phyloP scores from a whole-genome alignment of 2,113 vertebrate species.

The Gavialis gangeticus region DNA sequence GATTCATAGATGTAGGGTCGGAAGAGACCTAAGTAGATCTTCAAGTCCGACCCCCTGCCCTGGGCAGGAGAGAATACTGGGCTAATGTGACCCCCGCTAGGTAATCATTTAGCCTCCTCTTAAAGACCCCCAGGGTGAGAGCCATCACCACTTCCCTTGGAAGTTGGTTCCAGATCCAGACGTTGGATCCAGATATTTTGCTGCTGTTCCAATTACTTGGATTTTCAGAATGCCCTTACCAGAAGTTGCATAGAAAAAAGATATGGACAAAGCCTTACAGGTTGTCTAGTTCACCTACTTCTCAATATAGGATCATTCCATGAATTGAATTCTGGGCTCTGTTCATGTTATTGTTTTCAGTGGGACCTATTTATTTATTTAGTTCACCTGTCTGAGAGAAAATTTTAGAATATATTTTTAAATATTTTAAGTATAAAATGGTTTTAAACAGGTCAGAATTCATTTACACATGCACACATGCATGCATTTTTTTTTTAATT shows the following conservation, averaged over 20 bases:
- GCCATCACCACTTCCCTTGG: too few relatives aligned
- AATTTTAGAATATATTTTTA: background rate
- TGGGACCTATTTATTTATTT: background rate
- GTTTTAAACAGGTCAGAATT: conserved; percentile 5
- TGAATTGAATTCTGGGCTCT: background rate
- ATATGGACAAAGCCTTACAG: background rate
- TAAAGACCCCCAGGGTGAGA: too few relatives aligned
- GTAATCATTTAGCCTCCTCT: too few relatives aligned
- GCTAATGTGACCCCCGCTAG: too few relatives aligned
- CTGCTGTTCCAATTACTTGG: too few relatives aligned
- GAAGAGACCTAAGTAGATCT: too few relatives aligned
- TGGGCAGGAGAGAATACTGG: too few relatives aligned
- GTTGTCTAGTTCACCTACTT: background rate
- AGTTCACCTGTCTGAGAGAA: background rate
- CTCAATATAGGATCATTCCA: background rate
- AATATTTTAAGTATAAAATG: background rate
- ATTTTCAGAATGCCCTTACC: background rate
- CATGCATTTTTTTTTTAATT: too few relatives aligned
- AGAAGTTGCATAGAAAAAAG: background rate
- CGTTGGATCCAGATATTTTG: too few relatives aligned
- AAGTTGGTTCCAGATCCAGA: too few relatives aligned
- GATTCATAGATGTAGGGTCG: background rate
- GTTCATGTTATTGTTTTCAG: background rate
- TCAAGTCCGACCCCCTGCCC: too few relatives aligned
- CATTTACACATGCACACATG: background rate